These are phyloP conservation scores for Malacosoma neustria DNA, from an alignment of 2,888 invertebrate genomes.

Conservation along the genomic window DNA sequence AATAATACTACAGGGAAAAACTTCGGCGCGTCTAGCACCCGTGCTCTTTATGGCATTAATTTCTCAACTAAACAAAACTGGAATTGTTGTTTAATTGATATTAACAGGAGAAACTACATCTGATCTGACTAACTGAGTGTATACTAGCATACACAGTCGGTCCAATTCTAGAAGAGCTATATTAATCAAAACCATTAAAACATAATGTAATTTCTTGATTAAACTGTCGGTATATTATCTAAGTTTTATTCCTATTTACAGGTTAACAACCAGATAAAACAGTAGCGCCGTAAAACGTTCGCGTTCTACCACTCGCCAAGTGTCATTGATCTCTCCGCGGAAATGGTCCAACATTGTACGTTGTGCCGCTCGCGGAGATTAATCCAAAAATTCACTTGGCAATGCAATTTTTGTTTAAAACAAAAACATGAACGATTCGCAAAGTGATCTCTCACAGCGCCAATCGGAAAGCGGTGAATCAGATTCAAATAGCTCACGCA, in stretches of 20 bases:
- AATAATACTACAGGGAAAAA: no score
- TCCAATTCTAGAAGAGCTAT: no score
- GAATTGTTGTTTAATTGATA: no score
- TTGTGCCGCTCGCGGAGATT: slow-evolving; percentile 13
- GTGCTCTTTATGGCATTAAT: no score
- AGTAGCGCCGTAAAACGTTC: slow-evolving; percentile 19
- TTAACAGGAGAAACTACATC: no score
- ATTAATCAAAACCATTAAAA: no score
- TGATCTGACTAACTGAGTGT: no score
- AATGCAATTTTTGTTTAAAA: slow-evolving; percentile 6
- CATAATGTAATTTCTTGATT: not conserved
- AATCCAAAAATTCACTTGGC: slow-evolving; percentile 19
- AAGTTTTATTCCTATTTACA: slow-evolving; percentile 19
- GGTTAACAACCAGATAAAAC: slow-evolving; percentile 34
- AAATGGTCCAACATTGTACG: slow-evolving; percentile 23
- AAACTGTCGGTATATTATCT: slow-evolving; percentile 9
- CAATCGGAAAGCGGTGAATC: slow-evolving; percentile 8
- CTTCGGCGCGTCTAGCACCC: no score
- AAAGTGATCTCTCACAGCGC: slow-evolving; percentile 10
- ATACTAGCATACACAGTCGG: no score
- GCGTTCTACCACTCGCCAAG: slow-evolving; percentile 19
- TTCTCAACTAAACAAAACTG: no score
- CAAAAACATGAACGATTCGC: slow-evolving; percentile 2
- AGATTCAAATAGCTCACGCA: slow-evolving; percentile 19
- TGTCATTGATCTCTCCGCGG: slow-evolving; percentile 35